A percentile compares a stretch with the other conserved stretches of the same genome.
Evolutionary conservation across 2,113 vertebrate genomes (phyloP).

Genomic region (Xenopus borealis): DNA sequence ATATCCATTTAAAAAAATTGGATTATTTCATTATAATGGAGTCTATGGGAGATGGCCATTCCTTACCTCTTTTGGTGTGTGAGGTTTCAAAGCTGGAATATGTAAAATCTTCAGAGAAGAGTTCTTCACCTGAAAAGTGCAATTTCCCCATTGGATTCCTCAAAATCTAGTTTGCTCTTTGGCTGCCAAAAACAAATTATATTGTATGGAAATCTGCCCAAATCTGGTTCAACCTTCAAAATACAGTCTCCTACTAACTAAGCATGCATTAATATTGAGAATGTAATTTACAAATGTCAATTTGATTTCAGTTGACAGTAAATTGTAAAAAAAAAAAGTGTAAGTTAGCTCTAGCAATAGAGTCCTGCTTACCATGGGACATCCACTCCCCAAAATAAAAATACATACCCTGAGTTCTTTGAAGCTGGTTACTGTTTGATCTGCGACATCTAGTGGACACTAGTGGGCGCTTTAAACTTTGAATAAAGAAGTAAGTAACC

Average conservation of each 20-base stretch:
- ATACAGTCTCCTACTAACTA: no score
- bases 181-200: constrained; percentile 51
- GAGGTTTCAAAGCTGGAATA: constrained; percentile 42
- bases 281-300: no score
- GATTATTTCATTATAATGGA: no score
- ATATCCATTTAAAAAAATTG: no score
- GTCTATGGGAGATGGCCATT: no score
- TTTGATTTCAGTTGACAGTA: no score
- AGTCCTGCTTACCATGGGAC: no score
- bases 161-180: constrained; percentile 54
- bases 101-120: constrained; percentile 51
- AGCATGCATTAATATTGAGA: no score
- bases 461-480: constrained; percentile 63
- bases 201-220: no score
- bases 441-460: constrained; percentile 26
- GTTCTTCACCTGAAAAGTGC: constrained; percentile 47
- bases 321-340: no score
- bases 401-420: constrained; percentile 63
- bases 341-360: no score
- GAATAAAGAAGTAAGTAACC: constrained; percentile 86
- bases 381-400: background rate
- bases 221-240: no score
- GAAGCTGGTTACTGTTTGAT: constrained; percentile 42
- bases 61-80: constrained; percentile 36
- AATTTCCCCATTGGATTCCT: constrained; percentile 53